Conservation (phyloP, 2,797 vertebrate species). For the Pantherophis alleghaniensis region DNA sequence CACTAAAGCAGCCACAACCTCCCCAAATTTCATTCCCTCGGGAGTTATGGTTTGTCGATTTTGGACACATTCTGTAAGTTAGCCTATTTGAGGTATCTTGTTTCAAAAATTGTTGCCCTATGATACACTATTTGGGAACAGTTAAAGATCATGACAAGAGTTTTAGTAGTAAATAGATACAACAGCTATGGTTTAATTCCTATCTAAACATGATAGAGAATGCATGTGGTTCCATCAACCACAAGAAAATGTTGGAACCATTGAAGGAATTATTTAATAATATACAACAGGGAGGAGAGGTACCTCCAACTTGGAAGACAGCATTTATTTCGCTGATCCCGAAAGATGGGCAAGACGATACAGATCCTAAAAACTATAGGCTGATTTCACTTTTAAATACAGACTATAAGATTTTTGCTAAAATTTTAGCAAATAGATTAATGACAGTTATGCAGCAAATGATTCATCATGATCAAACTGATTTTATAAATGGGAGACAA, state of each 20-base stretch:
- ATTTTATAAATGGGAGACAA: too few relatives aligned
- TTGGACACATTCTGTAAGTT: not conserved
- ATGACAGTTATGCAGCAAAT: too few relatives aligned
- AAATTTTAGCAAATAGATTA: too few relatives aligned
- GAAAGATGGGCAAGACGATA: too few relatives aligned
- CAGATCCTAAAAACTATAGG: too few relatives aligned
- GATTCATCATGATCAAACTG: too few relatives aligned
- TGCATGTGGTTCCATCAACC: not conserved
- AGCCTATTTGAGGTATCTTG: not conserved
- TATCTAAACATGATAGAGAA: not conserved
- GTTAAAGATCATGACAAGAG: not conserved
- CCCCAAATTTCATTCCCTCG: not conserved
- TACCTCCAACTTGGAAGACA: too few relatives aligned
- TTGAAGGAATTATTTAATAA: too few relatives aligned
- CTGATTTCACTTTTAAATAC: too few relatives aligned
- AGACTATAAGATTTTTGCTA: too few relatives aligned
- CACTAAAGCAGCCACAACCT: not conserved
- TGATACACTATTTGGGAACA: not conserved
- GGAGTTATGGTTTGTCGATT: not conserved
- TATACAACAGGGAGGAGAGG: too few relatives aligned
- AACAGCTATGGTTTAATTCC: not conserved
- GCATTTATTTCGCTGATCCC: too few relatives aligned
- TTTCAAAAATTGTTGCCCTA: not conserved
- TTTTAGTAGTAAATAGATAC: not conserved
- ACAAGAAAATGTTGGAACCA: not conserved